Conservation (phyloP, 2,113 vertebrate genomes). For the Tretioscincus oriximinensis region DNA sequence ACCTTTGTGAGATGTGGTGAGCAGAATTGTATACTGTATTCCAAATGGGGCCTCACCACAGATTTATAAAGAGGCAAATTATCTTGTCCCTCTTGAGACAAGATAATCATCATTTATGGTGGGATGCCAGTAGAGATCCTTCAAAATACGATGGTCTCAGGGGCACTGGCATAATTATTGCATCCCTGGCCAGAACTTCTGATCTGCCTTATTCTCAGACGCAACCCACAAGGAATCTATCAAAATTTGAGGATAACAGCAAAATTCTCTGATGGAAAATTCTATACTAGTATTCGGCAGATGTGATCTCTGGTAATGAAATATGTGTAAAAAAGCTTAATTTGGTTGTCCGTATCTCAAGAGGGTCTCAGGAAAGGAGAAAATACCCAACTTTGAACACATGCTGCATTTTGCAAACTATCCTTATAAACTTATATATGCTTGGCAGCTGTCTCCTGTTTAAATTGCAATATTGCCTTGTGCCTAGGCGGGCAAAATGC, state of each 20-base stretch:
- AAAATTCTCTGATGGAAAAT: constrained; percentile 12
- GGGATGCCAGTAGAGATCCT: constrained; percentile 12
- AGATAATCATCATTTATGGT: constrained; percentile 25
- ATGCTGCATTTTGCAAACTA: constrained; percentile 49
- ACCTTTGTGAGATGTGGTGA: no score
- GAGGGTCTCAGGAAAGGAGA: constrained; percentile 17
- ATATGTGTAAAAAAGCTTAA: constrained; percentile 7
- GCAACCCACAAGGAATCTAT: constrained; percentile 32
- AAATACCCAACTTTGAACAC: constrained; percentile 25
- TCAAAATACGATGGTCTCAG: constrained; percentile 38
- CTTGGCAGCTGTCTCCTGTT: constrained; percentile 59
- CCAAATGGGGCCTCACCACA: no score
- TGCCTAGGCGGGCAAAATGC: constrained; percentile 61
- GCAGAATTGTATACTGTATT: no score
- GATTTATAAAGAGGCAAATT: no score
- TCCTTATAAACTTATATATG: constrained; percentile 49
- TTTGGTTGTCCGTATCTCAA: constrained; percentile 33
- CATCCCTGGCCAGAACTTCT: constrained; percentile 31
- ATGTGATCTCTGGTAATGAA: background rate
- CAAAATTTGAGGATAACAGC: constrained; percentile 40
- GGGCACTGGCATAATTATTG: constrained; percentile 26
- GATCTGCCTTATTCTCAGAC: constrained; percentile 38
- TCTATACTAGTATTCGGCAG: constrained; percentile 30
- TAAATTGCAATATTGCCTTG: constrained; percentile 68
- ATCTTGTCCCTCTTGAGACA: constrained; percentile 9